Conservation (phyloP, 2,113 vertebrate genomes). For the Anser brachyrhynchus region DNA sequence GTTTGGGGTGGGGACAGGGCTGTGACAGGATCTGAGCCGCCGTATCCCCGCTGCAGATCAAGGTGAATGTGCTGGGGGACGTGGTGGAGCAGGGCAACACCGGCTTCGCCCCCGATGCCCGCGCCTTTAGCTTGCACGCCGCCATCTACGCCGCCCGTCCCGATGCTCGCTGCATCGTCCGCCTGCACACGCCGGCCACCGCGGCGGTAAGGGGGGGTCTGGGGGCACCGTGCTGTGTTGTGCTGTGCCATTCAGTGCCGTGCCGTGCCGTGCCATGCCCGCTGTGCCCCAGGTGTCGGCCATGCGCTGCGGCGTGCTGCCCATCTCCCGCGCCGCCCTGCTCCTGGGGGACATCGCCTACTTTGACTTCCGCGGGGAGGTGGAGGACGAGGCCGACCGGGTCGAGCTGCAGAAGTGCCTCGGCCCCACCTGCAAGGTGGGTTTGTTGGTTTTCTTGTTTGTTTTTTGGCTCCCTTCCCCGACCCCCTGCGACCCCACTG, state of each 20-base stretch:
- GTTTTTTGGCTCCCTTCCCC: neutral
- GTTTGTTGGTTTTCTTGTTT: too few species aligned
- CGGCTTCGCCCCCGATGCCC: slow-evolving; percentile 82
- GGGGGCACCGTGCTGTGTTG: neutral
- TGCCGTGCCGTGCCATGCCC: neutral
- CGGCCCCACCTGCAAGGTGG: slow-evolving; percentile 94
- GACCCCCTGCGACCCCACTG: neutral
- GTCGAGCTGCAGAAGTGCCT: slow-evolving; percentile 95
- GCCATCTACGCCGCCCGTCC: slow-evolving; percentile 93
- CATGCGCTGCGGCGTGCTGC: slow-evolving; percentile 93
- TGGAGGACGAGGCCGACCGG: slow-evolving; percentile 90
- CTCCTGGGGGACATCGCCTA: slow-evolving; percentile 92
- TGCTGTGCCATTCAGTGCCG: neutral
- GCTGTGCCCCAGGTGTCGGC: slow-evolving; percentile 84
- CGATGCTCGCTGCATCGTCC: slow-evolving; percentile 87
- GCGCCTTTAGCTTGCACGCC: slow-evolving; percentile 90
- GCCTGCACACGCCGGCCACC: slow-evolving; percentile 89
- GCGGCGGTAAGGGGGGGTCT: slow-evolving; percentile 80
- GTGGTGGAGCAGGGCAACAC: slow-evolving; percentile 92
- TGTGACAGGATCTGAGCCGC: neutral
- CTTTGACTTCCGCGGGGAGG: slow-evolving; percentile 89
- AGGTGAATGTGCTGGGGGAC: slow-evolving; percentile 95
- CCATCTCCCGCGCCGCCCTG: slow-evolving; percentile 91
- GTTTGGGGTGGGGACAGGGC: neutral
- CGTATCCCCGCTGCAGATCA: slow-evolving; percentile 78